A percentile compares a stretch with the other conserved stretches of the same genome.
Evolutionary conservation across 2,113 vertebrate genomes (phyloP).

Genomic region (Dipodomys stephensi): DNA sequence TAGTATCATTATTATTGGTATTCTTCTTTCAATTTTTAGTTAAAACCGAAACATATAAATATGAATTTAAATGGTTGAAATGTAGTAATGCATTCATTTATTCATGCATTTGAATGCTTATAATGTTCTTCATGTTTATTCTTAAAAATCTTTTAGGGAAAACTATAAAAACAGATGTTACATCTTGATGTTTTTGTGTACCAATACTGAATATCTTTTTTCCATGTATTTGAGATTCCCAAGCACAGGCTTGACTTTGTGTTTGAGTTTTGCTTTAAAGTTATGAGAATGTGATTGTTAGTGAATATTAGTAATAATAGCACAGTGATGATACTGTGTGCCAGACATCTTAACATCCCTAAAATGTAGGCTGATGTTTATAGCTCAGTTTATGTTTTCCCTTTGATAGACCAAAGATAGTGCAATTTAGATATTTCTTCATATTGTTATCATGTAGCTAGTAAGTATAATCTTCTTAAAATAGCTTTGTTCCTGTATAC

Average conservation of each 20-base stretch:
- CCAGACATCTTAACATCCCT: not conserved
- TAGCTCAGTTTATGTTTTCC: not conserved
- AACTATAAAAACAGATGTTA: not conserved
- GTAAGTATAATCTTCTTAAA: conserved; percentile 44
- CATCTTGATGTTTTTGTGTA: conserved; percentile 15
- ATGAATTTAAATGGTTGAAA: not conserved
- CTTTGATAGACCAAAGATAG: not conserved
- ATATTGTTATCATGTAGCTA: conserved; percentile 32
- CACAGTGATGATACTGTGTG: not conserved
- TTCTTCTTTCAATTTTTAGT: not conserved
- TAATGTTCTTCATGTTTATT: conserved; percentile 30
- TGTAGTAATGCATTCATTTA: not conserved
- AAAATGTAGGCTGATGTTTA: not conserved
- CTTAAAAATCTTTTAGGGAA: not conserved
- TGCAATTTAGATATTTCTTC: conserved; percentile 1
- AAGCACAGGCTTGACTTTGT: not conserved
- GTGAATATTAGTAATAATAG: not conserved
- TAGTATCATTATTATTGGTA: not conserved
- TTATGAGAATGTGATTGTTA: not conserved
- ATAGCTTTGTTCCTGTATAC: conserved; percentile 4
- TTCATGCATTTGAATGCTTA: not conserved
- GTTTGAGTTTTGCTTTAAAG: conserved; percentile 7
- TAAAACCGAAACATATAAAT: not conserved
- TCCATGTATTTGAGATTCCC: not conserved
- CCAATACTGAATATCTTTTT: not conserved